These are phyloP conservation scores for Ricordea florida DNA, from an alignment of 92 coral and sea anemone genomes.

Conservation along the genomic window DNA sequence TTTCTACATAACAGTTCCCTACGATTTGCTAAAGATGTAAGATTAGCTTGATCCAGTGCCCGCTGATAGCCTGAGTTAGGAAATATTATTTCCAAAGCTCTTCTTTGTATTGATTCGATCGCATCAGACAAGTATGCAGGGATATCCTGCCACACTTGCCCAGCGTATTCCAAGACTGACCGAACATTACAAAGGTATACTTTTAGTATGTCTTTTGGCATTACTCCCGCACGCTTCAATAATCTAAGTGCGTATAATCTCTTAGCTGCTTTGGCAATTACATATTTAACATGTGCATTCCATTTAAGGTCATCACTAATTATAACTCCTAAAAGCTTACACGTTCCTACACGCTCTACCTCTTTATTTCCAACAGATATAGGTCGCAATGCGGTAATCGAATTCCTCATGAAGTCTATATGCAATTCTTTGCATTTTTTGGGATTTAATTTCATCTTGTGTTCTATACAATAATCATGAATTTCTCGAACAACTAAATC, in stretches of 20 bases:
- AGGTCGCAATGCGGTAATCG: background rate
- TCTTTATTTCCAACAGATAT: slow-evolving; percentile 41
- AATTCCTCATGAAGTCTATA: too few relatives aligned
- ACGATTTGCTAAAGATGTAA: too few relatives aligned
- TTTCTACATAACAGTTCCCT: too few relatives aligned
- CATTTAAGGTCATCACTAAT: slow-evolving; percentile 38
- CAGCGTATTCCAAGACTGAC: slow-evolving; percentile 20
- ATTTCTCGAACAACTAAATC: too few relatives aligned
- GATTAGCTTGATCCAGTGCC: too few relatives aligned
- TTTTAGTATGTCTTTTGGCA: slow-evolving; percentile 7
- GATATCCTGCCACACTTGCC: slow-evolving; percentile 40
- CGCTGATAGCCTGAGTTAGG: too few relatives aligned
- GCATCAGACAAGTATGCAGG: slow-evolving; percentile 24
- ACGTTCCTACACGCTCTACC: slow-evolving; percentile 50
- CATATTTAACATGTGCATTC: slow-evolving; percentile 38
- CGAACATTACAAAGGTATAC: slow-evolving; percentile 21
- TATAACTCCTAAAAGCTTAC: slow-evolving; percentile 44
- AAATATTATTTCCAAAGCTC: slow-evolving; percentile 37
- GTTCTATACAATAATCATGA: too few relatives aligned
- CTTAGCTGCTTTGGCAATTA: slow-evolving; percentile 40
- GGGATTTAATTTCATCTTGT: too few relatives aligned
- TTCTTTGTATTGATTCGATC: slow-evolving; percentile 38
- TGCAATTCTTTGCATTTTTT: too few relatives aligned
- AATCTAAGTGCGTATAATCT: slow-evolving; percentile 7
- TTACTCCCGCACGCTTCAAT: slow-evolving; percentile 24